Percentiles rank a stretch among this genome's conserved stretches.
These are phyloP conservation scores for Rhaphigaster nebulosa DNA, from an alignment of 2,888 invertebrate species.

Conservation along the genomic window DNA sequence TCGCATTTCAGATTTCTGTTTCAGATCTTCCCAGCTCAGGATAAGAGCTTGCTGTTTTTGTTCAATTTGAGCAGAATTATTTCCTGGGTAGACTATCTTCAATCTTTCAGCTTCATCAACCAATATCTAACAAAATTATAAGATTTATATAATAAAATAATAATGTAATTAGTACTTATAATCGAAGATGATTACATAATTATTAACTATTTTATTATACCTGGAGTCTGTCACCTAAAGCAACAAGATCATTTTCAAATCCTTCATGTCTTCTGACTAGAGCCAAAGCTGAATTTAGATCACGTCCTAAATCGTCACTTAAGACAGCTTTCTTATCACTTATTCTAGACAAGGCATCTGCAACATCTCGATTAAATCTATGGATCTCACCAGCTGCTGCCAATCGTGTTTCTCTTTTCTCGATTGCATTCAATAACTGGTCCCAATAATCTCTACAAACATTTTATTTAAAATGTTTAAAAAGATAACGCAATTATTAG, in stretches of 20 bases:
- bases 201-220: constrained; percentile 67
- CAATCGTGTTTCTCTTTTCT: constrained; percentile 87
- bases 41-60: constrained; percentile 89
- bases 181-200: neutral
- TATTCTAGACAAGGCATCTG: constrained; percentile 89
- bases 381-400: constrained; percentile 97
- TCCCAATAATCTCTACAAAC: constrained; percentile 84
- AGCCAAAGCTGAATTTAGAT: constrained; percentile 87
- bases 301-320: constrained; percentile 83
- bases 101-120: constrained; percentile 93
- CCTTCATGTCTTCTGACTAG: constrained; percentile 90
- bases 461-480: constrained; percentile 14
- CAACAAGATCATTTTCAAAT: constrained; percentile 92
- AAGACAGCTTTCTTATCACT: constrained; percentile 91
- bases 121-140: constrained; percentile 74
- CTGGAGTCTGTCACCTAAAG: constrained; percentile 91
- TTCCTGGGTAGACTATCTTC: constrained; percentile 89
- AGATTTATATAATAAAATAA: constrained; percentile 32
- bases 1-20: constrained; percentile 84
- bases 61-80: constrained; percentile 90
- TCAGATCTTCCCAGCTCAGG: constrained; percentile 88
- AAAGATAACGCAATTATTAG: too few species aligned
- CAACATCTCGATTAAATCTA: constrained; percentile 95
- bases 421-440: constrained; percentile 86
- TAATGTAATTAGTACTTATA: neutral